A percentile compares a stretch with the other conserved stretches of the same genome.
These are phyloP conservation scores for Apomyelois bistriatella DNA, from an alignment of 2,888 invertebrate genomes.

Conservation along the genomic window DNA sequence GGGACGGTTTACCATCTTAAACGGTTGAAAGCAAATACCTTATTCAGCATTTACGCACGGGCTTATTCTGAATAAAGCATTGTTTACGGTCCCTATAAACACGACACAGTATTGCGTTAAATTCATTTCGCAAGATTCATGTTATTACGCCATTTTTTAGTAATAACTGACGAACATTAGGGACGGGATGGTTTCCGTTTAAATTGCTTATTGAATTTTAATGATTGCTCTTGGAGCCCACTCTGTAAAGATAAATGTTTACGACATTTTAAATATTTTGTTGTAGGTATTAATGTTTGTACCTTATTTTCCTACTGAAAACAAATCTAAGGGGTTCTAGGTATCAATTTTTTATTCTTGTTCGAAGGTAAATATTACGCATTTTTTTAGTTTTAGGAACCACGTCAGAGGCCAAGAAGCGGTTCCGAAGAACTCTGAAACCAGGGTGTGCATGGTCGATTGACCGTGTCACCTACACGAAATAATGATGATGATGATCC, in stretches of 20 bases:
- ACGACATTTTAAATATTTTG: too few relatives aligned
- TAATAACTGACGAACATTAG: slow-evolving; percentile 2
- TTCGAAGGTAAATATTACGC: too few relatives aligned
- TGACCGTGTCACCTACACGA: too few relatives aligned
- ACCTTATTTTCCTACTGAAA: too few relatives aligned
- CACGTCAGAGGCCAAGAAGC: too few relatives aligned
- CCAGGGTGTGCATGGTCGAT: too few relatives aligned
- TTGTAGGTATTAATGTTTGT: too few relatives aligned
- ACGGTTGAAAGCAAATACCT: slow-evolving; percentile 6
- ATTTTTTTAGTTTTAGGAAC: too few relatives aligned
- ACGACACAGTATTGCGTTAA: slow-evolving; percentile 7
- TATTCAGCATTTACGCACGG: slow-evolving; percentile 6
- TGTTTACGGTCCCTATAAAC: slow-evolving; percentile 9
- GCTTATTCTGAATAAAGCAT: slow-evolving; percentile 10
- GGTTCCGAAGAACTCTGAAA: too few relatives aligned
- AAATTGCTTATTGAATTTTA: slow-evolving; percentile 12
- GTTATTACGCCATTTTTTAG: slow-evolving; percentile 2
- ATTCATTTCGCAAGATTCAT: background rate
- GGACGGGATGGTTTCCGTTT: background rate
- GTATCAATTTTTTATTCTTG: too few relatives aligned
- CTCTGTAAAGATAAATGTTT: background rate
- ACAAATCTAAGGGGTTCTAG: too few relatives aligned
- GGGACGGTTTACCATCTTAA: background rate
- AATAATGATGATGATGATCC: too few relatives aligned
- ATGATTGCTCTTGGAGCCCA: slow-evolving; percentile 1